These are phyloP conservation scores for Chondrosia reniformis DNA, from an alignment of 37 sponge, comb jelly and placozoan species.

Conservation along the genomic window DNA sequence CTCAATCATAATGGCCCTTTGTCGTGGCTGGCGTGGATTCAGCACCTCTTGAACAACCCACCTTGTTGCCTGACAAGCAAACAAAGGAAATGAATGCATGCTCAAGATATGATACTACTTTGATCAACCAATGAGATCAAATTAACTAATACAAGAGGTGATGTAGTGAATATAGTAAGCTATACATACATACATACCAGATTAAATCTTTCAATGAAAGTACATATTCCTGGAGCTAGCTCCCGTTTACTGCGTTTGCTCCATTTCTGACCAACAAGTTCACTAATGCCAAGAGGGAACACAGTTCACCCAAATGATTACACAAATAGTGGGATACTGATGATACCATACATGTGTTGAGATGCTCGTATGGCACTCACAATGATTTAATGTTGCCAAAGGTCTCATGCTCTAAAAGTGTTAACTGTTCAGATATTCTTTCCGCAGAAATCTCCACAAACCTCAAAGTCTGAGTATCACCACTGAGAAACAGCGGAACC, in stretches of 20 bases:
- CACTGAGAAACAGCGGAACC: conserved; percentile 17
- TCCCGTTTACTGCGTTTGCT: conserved; percentile 56
- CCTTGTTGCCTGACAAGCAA: conserved; percentile 24
- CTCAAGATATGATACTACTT: too few relatives aligned
- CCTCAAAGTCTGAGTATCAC: background rate
- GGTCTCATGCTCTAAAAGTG: conserved; percentile 54
- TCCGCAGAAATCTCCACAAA: conserved; percentile 33
- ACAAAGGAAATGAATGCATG: too few relatives aligned
- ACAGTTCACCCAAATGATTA: background rate
- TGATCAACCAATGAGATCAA: too few relatives aligned
- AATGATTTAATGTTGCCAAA: conserved; percentile 53
- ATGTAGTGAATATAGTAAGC: too few relatives aligned
- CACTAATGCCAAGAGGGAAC: conserved; percentile 8
- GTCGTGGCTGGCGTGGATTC: conserved; percentile 19
- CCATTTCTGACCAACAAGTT: conserved; percentile 66
- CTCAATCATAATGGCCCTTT: conserved; percentile 34
- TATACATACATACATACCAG: too few relatives aligned
- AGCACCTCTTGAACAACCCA: conserved; percentile 52
- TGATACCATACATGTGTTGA: background rate
- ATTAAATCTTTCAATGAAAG: conserved; percentile 52
- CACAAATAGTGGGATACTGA: background rate
- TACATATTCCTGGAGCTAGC: conserved; percentile 57
- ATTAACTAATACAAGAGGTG: too few relatives aligned
- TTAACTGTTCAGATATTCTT: conserved; percentile 42
- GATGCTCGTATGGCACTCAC: conserved; percentile 21